phyloP scores from a whole-genome alignment of 2,797 vertebrate genomes.

The Dryobates pubescens region DNA sequence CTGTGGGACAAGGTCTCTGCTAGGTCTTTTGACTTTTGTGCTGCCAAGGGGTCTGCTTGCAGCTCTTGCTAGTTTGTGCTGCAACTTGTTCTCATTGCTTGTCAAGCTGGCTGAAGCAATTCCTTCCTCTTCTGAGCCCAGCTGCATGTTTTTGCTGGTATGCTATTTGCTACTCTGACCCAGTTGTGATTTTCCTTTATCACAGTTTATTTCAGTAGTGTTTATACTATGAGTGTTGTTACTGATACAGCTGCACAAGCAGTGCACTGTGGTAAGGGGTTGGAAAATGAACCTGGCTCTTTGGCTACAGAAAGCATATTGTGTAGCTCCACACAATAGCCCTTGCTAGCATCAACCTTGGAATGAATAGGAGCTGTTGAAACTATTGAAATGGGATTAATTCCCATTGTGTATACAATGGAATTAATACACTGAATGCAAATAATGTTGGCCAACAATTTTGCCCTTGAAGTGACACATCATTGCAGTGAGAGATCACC shows the following conservation, averaged over 20 bases:
- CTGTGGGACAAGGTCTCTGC: background rate
- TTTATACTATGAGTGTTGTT: rapidly evolving
- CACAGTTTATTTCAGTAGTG: background rate
- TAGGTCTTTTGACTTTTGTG: rapidly evolving
- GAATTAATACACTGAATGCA: constrained; percentile 14
- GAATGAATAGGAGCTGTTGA: constrained; percentile 9
- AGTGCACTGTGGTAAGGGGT: rapidly evolving
- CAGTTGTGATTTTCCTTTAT: background rate
- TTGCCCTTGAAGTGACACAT: constrained; percentile 21
- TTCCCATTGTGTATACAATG: background rate
- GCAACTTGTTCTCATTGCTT: rapidly evolving
- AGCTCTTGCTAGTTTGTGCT: background rate
- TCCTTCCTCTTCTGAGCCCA: background rate
- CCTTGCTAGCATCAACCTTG: background rate
- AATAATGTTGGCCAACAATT: background rate
- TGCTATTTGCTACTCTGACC: background rate
- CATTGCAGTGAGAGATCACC: background rate
- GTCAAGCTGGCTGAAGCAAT: background rate
- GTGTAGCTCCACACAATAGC: background rate
- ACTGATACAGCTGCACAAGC: background rate
- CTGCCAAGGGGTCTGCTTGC: rapidly evolving
- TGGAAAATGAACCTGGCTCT: background rate
- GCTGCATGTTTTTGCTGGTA: background rate
- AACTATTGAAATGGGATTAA: constrained; percentile 17
- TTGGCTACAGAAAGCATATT: background rate